Evolutionary conservation across 1,140 invertebrate species (phyloP).

Genomic region (Eciton burchellii): DNA sequence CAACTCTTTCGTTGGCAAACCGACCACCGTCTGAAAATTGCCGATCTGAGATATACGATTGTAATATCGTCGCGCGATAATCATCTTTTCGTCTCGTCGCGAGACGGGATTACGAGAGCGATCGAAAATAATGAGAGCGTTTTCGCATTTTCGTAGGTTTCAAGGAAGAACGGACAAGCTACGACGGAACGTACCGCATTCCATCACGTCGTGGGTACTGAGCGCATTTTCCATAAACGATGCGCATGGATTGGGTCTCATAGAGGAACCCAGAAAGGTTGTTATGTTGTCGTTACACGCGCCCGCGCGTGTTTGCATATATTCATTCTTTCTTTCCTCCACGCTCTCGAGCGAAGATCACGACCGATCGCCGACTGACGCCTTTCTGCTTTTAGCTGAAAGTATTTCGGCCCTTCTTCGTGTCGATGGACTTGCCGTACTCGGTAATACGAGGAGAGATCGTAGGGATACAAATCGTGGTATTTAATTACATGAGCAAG

Average conservation of each 20-base stretch:
- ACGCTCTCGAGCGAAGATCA: no score
- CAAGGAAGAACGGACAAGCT: conserved; percentile 87
- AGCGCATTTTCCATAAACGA: conserved; percentile 96
- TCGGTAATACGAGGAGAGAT: conserved; percentile 96
- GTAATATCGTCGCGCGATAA: no score
- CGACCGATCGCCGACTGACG: no score
- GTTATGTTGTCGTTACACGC: not conserved
- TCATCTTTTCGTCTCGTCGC: not conserved
- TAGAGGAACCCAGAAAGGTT: conserved; percentile 89
- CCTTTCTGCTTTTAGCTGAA: conserved; percentile 87
- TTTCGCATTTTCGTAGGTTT: no score
- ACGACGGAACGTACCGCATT: conserved; percentile 90
- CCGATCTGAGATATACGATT: not conserved
- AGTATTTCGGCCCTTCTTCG: conserved; percentile 95
- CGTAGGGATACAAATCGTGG: conserved; percentile 94
- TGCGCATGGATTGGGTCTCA: conserved; percentile 93
- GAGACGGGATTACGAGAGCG: not conserved
- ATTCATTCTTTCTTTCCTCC: no score
- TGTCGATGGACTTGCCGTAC: conserved; percentile 95
- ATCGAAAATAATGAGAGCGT: no score
- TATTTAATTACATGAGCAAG: conserved; percentile 95
- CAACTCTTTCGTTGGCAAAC: not conserved
- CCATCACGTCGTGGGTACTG: conserved; percentile 96
- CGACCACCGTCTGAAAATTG: conserved; percentile 4
- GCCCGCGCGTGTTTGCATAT: no score